Percentiles rank a stretch among this genome's conserved stretches.
Conservation (phyloP, 1,140 invertebrate genomes). For the Drosophila grimshawi region DNA sequence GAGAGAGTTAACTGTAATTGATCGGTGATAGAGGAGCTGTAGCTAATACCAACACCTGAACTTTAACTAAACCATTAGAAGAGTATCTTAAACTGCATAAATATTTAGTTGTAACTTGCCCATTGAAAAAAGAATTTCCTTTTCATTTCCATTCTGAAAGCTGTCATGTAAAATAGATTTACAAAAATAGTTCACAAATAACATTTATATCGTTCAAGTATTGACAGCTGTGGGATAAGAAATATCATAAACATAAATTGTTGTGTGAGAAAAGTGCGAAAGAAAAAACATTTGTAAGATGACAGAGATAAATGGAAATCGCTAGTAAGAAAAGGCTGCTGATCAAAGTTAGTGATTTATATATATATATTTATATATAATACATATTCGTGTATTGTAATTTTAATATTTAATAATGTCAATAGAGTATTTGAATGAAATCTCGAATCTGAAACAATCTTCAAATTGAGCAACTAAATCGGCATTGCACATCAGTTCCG, state of each 20-base stretch:
- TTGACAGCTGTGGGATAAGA: constrained; percentile 45
- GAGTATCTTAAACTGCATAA: not conserved
- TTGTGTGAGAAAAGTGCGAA: not conserved
- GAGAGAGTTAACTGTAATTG: constrained; percentile 74
- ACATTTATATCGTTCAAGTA: constrained; percentile 55
- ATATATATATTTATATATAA: not conserved
- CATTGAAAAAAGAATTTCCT: not conserved
- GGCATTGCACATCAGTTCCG: constrained; percentile 52
- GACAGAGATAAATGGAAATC: not conserved
- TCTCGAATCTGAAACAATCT: constrained; percentile 31
- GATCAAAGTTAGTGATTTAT: not conserved
- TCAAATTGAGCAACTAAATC: constrained; percentile 69
- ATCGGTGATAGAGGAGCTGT: constrained; percentile 21
- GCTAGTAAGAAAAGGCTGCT: not conserved
- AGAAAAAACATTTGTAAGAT: not conserved
- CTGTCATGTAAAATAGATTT: constrained; percentile 55
- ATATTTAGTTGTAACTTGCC: not conserved
- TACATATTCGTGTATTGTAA: too few species aligned
- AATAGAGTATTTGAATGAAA: constrained; percentile 7
- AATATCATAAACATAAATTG: constrained; percentile 3
- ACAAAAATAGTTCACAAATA: constrained; percentile 23
- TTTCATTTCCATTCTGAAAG: constrained; percentile 14
- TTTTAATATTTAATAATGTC: not conserved
- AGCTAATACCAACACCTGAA: constrained; percentile 7
- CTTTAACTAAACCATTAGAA: not conserved